Base-by-base conservation (phyloP, 2,113 vertebrate species). In the Tychaedon coryphoeus region DNA sequence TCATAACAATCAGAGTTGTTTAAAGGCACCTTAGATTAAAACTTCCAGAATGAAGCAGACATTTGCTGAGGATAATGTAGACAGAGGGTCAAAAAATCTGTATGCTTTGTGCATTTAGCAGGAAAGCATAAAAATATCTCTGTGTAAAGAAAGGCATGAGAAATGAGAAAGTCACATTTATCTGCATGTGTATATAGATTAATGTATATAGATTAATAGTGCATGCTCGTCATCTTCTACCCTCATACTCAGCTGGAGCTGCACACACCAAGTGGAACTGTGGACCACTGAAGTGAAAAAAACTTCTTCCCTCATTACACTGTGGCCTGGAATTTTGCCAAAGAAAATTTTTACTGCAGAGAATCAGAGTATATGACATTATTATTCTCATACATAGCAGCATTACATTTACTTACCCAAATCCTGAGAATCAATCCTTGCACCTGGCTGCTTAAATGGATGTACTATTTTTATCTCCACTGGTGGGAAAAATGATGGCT, bases 401-500 rank as follows among this genome's bases (percentile, higher is more conserved):
- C 19, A 36, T 66, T 73, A 33, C 15, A 62, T 14, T 83, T 40
- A 97, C 97, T 98, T 96, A 98, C 98, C 98, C 14, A 95, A 57
- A 56, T 53, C 77, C 58, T 42, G 69, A 60, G 58, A 69, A 48
- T 42, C 43, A 40, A 22, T 74, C 73, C 75, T 82, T 81, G 65
- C 82, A 77, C 36, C 48, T 10, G 98, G 98, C 94, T 99, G 99
- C 69, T 96, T 94, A 26, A 98, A 93, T 2, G 98, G 97, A 96
- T 99, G 98, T 5, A 99, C 97, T 50, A 99, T 97, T 98, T 97
- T 98, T 69, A 99, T 92, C 33, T 97, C 96, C 33, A 67, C 61
- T 28, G 98, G 98, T 75, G 98, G 95, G 54, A 97, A 92, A 74
- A 92, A 79, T 57, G 98, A 96, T 42, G 88, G 82, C 53, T 97